Evolutionary conservation across 2,797 vertebrate species (phyloP).

Genomic region (Brachymystax lenok): DNA sequence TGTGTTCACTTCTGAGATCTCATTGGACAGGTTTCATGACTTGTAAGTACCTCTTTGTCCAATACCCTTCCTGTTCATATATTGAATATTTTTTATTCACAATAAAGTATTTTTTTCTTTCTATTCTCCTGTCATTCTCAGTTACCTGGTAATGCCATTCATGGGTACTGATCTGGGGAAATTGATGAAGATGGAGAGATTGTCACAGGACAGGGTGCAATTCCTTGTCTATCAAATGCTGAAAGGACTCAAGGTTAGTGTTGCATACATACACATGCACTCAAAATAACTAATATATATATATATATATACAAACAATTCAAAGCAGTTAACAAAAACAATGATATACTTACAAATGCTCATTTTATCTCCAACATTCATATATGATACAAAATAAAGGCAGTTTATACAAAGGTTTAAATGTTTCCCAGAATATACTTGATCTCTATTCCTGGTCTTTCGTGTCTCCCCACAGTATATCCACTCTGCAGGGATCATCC

Average conservation of each 20-base stretch:
- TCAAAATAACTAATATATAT: neutral
- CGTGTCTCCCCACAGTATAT: constrained; percentile 84
- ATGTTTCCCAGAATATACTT: neutral
- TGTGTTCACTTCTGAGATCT: constrained; percentile 89
- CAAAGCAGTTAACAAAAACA: neutral
- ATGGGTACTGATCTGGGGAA: constrained; percentile 97
- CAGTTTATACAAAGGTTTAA: neutral
- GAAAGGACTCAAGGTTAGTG: constrained; percentile 90
- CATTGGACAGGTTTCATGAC: constrained; percentile 86
- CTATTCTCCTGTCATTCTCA: constrained; percentile 48
- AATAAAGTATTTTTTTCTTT: neutral
- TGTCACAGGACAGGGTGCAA: constrained; percentile 91
- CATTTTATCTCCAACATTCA: neutral
- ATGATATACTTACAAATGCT: neutral
- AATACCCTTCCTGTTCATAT: neutral
- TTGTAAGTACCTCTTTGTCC: constrained; percentile 79
- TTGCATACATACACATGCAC: neutral
- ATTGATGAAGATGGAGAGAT: constrained; percentile 93
- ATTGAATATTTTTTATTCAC: neutral
- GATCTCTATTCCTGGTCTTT: constrained; percentile 13
- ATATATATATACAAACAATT: neutral
- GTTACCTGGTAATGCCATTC: constrained; percentile 97
- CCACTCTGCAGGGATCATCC: constrained; percentile 94
- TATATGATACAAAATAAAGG: neutral
- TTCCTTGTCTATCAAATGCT: constrained; percentile 95